Conservation (phyloP, 1,140 invertebrate species). For the Lepidotrigona ventralis region DNA sequence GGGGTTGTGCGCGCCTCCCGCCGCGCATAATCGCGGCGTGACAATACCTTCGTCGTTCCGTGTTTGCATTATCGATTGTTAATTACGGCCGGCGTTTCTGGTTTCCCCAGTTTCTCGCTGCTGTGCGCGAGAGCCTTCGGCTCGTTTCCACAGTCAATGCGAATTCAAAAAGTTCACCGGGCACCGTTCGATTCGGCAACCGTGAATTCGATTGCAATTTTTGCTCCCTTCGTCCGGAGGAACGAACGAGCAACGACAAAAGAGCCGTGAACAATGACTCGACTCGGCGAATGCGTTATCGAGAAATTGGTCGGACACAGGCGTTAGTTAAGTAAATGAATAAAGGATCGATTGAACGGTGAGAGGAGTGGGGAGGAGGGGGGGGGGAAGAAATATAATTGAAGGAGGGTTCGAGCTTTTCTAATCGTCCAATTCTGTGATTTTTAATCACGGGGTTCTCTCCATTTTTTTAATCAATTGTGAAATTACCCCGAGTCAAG, state of each 20-base stretch:
- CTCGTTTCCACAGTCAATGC: conserved; percentile 7
- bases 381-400: not conserved
- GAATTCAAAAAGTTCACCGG: conserved; percentile 1
- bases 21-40: conserved; percentile 5
- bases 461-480: not conserved
- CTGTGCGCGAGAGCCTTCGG: no score
- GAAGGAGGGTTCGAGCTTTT: not conserved
- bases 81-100: not conserved
- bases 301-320: conserved; percentile 15
- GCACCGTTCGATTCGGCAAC: not conserved
- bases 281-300: not conserved
- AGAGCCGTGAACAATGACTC: conserved; percentile 14
- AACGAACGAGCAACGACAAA: conserved; percentile 16
- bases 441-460: not conserved
- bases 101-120: no score
- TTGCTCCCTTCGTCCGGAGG: not conserved
- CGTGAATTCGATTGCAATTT: not conserved
- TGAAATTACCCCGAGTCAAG: not conserved
- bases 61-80: conserved; percentile 31
- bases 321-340: conserved; percentile 22
- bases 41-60: not conserved
- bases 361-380: no score
- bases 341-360: not conserved
- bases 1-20: no score
- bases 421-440: not conserved